Conservation (phyloP, 1,140 invertebrate species). For the Streblospio benedicti region DNA sequence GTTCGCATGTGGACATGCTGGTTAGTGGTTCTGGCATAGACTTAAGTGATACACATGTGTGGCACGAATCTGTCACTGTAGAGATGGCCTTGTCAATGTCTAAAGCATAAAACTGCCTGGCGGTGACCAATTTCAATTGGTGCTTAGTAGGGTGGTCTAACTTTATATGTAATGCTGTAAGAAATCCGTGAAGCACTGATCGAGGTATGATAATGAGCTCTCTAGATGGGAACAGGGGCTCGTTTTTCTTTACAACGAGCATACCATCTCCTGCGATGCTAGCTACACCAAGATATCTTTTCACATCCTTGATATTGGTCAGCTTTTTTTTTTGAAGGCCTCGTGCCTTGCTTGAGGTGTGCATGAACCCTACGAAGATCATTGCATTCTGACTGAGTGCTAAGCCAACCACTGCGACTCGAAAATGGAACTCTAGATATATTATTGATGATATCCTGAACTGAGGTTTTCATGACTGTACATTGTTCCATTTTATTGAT, state of each 20-base stretch:
- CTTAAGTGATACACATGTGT: constrained; percentile 15
- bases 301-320: constrained; percentile 20
- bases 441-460: too few species aligned
- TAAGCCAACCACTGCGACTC: constrained; percentile 14
- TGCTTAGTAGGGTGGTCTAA: constrained; percentile 16
- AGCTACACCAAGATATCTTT: constrained; percentile 18
- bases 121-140: constrained; percentile 14
- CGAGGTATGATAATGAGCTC: constrained; percentile 20
- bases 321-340: constrained; percentile 22
- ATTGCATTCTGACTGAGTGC: constrained; percentile 19
- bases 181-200: constrained; percentile 18
- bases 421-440: constrained; percentile 19
- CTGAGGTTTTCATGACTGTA: neutral
- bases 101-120: constrained; percentile 17
- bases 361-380: constrained; percentile 19
- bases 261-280: constrained; percentile 24
- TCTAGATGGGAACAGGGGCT: neutral
- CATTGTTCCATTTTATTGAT: neutral
- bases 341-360: constrained; percentile 21
- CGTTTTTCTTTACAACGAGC: constrained; percentile 14
- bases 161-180: constrained; percentile 21
- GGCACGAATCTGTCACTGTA: neutral
- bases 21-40: constrained; percentile 1
- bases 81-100: constrained; percentile 19
- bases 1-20: constrained; percentile 7